These are phyloP conservation scores for Corythornis madagascariensis DNA, from an alignment of 2,113 vertebrate species.

Conservation along the genomic window DNA sequence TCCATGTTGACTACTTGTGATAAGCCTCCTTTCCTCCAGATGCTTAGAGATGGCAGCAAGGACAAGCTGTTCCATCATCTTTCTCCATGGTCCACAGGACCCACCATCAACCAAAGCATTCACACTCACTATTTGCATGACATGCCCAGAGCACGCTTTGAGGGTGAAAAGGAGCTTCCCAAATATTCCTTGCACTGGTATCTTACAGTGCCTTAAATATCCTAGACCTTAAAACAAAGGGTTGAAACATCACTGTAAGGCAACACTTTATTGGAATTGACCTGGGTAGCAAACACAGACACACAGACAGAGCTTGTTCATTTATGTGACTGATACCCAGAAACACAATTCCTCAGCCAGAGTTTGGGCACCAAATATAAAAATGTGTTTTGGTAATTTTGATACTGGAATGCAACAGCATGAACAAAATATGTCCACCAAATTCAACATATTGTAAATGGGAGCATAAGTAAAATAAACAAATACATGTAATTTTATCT, in stretches of 20 bases:
- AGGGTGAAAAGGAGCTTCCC: not conserved
- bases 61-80: too few relatives aligned
- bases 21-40: too few relatives aligned
- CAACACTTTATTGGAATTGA: not conserved
- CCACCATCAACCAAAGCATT: not conserved
- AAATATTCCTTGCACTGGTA: not conserved
- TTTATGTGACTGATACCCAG: not conserved
- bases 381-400: not conserved
- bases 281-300: not conserved
- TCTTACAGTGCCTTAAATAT: not conserved
- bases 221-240: not conserved
- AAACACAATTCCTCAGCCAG: not conserved
- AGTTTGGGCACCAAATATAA: not conserved
- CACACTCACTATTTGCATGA: not conserved
- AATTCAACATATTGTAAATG: conserved; percentile 14
- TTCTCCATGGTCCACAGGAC: not conserved
- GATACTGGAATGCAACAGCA: not conserved
- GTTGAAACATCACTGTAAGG: not conserved
- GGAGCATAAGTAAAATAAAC: conserved; percentile 49
- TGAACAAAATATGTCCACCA: not conserved
- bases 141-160: not conserved
- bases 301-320: not conserved
- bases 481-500: conserved; percentile 41
- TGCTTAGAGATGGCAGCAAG: too few relatives aligned
- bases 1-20: too few relatives aligned